These are phyloP conservation scores for Boloria euphrosyne DNA, from an alignment of 2,888 invertebrate genomes.

Conservation along the genomic window DNA sequence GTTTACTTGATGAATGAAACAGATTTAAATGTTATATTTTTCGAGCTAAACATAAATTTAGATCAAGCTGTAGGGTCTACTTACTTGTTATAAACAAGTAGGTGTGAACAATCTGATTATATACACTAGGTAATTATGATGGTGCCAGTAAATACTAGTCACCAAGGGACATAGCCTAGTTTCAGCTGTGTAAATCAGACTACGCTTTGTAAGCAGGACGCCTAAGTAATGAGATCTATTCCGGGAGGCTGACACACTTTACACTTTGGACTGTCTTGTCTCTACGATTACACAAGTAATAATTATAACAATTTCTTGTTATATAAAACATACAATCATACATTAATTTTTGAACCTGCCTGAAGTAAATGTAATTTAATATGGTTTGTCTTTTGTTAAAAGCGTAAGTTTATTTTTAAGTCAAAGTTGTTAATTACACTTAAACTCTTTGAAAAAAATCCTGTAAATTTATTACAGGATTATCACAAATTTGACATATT, in stretches of 20 bases:
- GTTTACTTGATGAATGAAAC: conserved; percentile 35
- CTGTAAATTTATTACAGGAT: too few species aligned
- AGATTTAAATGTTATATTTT: conserved; percentile 19
- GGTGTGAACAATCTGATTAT: background rate
- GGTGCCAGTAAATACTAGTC: background rate
- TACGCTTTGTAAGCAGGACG: conserved; percentile 22
- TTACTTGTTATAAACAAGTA: too few species aligned
- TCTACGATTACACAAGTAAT: conserved; percentile 2
- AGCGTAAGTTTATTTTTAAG: too few species aligned
- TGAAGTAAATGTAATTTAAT: too few species aligned
- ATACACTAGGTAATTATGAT: background rate
- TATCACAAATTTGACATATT: too few species aligned
- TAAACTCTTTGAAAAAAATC: too few species aligned
- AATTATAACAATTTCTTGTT: background rate
- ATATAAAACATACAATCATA: background rate
- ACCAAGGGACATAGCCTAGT: conserved; percentile 16
- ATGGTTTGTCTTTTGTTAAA: too few species aligned
- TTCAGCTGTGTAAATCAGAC: conserved; percentile 22
- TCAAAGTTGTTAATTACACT: too few species aligned
- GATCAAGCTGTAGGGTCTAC: background rate
- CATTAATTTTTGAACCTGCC: background rate
- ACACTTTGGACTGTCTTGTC: conserved; percentile 2
- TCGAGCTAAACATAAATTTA: conserved; percentile 3
- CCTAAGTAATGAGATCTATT: conserved; percentile 30
- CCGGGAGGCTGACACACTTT: conserved; percentile 20